phyloP scores from a whole-genome alignment of 2,113 vertebrate genomes.

The Podocnemis expansa region DNA sequence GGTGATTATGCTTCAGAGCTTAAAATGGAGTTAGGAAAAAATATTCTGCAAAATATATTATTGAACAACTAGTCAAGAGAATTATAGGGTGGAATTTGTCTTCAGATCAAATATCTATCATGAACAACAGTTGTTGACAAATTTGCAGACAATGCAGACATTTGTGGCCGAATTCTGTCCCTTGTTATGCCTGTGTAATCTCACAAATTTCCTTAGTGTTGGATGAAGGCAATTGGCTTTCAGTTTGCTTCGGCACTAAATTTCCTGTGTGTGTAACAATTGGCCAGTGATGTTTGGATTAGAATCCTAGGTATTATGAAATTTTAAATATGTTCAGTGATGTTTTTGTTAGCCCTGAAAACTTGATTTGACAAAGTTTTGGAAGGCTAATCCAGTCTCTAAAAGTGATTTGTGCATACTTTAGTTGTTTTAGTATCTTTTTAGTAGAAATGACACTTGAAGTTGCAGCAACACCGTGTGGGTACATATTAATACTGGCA shows the following conservation, averaged over 20 bases:
- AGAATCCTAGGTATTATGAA: background rate
- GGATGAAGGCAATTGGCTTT: background rate
- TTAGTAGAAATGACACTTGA: background rate
- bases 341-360: constrained; percentile 22
- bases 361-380: background rate
- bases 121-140: background rate
- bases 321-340: background rate
- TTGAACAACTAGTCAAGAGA: background rate
- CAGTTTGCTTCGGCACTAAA: background rate
- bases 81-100: background rate
- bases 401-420: background rate
- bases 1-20: rapidly evolving
- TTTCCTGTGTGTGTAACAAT: background rate
- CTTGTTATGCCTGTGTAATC: background rate
- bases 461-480: constrained; percentile 1
- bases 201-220: background rate
- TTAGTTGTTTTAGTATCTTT: background rate
- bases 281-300: background rate
- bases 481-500: constrained; percentile 2
- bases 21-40: background rate
- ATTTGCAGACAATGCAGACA: background rate
- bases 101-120: background rate
- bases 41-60: background rate
- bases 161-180: background rate
- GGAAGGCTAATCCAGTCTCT: background rate